Percentiles rank a stretch among this genome's conserved stretches.
Conservation (phyloP, 2,113 vertebrate genomes). For the Gobio gobio region DNA sequence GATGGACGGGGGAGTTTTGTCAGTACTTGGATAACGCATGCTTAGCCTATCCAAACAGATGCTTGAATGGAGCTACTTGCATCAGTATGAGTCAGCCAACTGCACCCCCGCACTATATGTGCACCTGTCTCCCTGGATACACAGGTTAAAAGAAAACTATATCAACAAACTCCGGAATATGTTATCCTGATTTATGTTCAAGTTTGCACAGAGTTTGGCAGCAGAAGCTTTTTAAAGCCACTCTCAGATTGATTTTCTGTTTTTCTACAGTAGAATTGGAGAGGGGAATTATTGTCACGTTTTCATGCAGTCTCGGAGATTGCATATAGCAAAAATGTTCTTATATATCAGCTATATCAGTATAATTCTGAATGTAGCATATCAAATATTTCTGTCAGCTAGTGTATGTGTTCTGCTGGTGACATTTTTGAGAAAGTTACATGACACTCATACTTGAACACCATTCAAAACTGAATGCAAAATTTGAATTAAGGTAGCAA, state of each 20-base stretch:
- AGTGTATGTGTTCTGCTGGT: background rate
- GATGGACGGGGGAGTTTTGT: conserved; percentile 78
- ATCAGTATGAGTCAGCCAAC: conserved; percentile 69
- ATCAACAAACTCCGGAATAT: conserved; percentile 33
- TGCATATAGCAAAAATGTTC: background rate
- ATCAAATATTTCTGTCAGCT: conserved; percentile 17
- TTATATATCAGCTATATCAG: background rate
- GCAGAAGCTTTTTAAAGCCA: conserved; percentile 17
- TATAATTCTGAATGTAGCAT: background rate
- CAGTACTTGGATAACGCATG: conserved; percentile 76
- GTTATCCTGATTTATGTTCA: conserved; percentile 26
- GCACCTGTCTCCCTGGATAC: conserved; percentile 71
- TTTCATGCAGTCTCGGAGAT: background rate
- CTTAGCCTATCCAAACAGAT: conserved; percentile 71
- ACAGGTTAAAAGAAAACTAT: conserved; percentile 72
- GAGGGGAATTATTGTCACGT: background rate
- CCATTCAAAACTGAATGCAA: background rate
- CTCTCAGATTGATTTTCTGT: background rate
- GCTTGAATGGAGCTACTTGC: conserved; percentile 75
- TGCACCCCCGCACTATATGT: conserved; percentile 68
- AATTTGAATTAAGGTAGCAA: background rate
- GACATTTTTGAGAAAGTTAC: background rate
- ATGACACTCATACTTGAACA: background rate
- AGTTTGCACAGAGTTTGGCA: conserved; percentile 8
- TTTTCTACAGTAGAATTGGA: background rate